Evolutionary conservation across 2,888 invertebrate species (phyloP).

Genomic region (Micoletzkya japonica): DNA sequence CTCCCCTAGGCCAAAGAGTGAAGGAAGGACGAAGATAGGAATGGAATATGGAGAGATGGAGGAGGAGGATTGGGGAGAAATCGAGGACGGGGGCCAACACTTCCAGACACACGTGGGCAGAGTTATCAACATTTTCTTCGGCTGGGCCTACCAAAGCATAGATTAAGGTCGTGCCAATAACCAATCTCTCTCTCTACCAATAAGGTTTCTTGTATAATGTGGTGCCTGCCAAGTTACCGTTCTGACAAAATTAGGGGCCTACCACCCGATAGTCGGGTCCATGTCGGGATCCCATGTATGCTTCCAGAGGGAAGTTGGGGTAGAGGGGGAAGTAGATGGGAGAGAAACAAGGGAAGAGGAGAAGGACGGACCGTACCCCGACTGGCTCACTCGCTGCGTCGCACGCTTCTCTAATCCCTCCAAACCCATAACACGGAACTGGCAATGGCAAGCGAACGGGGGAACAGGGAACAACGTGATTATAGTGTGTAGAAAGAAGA

Average conservation of each 20-base stretch:
- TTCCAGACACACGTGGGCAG: not conserved
- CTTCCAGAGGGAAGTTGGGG: not conserved
- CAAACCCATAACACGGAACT: conserved; percentile 1
- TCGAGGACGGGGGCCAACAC: not conserved
- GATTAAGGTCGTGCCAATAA: no score
- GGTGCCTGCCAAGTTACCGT: no score
- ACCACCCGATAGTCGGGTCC: no score
- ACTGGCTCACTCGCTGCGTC: not conserved
- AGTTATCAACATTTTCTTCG: not conserved
- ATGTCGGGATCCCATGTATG: no score
- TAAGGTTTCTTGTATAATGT: no score
- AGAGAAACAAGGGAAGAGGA: conserved; percentile 2
- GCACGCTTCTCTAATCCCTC: not conserved
- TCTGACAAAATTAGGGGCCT: no score
- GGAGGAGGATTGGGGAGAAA: conserved; percentile 20
- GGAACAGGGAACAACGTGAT: not conserved
- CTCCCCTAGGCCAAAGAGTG: conserved; percentile 25
- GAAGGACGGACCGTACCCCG: not conserved
- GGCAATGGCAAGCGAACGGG: conserved; percentile 1
- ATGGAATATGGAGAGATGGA: conserved; percentile 21
- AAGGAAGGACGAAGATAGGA: conserved; percentile 18
- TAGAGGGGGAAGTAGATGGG: conserved; percentile 1
- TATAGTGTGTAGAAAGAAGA: not conserved
- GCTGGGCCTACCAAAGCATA: not conserved
- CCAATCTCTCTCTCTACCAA: no score